These are phyloP conservation scores for Drosophila santomea DNA, from an alignment of 1,140 invertebrate genomes.

Conservation along the genomic window DNA sequence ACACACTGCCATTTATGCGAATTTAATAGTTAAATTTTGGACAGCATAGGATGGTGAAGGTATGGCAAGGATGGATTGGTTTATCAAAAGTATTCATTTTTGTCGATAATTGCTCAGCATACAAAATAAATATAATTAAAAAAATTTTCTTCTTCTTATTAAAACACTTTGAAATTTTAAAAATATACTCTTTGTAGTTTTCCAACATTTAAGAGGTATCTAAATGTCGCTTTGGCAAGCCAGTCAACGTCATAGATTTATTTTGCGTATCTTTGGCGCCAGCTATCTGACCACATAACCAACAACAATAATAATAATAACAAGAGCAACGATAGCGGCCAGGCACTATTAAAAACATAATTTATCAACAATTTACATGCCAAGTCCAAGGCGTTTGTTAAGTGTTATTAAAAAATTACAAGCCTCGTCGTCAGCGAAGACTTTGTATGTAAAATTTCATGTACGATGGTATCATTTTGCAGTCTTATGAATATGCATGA, in stretches of 20 bases:
- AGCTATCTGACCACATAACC: constrained; percentile 41
- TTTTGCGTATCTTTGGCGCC: constrained; percentile 56
- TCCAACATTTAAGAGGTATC: constrained; percentile 6
- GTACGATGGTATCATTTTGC: constrained; percentile 23
- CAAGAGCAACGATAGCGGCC: constrained; percentile 11
- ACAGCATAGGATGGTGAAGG: constrained; percentile 8
- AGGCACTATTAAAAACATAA: constrained; percentile 66
- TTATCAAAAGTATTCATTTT: background rate
- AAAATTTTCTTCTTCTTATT: background rate
- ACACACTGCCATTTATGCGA: constrained; percentile 19
- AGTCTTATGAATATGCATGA: constrained; percentile 66
- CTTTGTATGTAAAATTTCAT: background rate
- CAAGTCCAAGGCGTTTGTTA: constrained; percentile 79
- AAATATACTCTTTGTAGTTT: no score
- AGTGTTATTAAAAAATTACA: constrained; percentile 77
- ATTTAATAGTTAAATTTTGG: constrained; percentile 25
- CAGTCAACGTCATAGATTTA: background rate
- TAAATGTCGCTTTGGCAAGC: background rate
- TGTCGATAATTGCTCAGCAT: no score
- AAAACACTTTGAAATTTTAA: no score
- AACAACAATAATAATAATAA: constrained; percentile 30
- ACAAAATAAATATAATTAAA: background rate
- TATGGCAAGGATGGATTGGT: background rate
- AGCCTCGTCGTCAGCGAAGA: constrained; percentile 29
- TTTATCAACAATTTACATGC: constrained; percentile 77